Evolutionary conservation across 2,797 vertebrate species (phyloP).

Genomic region (Diplodus sargus): DNA sequence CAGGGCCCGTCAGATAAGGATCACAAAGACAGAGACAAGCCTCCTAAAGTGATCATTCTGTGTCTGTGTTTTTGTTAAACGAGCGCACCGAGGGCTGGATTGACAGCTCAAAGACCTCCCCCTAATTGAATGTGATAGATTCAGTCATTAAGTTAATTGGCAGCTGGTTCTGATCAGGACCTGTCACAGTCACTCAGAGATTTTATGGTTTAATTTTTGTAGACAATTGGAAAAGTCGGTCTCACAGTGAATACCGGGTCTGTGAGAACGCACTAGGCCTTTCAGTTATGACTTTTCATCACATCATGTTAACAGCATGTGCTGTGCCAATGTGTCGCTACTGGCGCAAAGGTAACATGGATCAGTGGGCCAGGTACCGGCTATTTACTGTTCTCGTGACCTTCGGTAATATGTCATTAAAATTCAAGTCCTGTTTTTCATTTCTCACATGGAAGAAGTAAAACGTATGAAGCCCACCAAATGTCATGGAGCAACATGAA

Average conservation of each 20-base stretch:
- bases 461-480: too few relatives aligned
- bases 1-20: constrained; percentile 80
- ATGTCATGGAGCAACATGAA: too few relatives aligned
- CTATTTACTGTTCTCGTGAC: neutral
- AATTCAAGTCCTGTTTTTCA: neutral
- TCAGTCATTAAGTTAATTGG: constrained; percentile 83
- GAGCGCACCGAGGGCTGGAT: constrained; percentile 61
- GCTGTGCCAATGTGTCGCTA: constrained; percentile 30
- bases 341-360: constrained; percentile 25
- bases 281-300: constrained; percentile 55
- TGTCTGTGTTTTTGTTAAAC: constrained; percentile 75
- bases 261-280: constrained; percentile 40
- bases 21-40: constrained; percentile 77
- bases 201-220: constrained; percentile 73
- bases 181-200: constrained; percentile 74
- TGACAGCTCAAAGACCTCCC: constrained; percentile 68
- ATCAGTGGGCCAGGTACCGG: constrained; percentile 19
- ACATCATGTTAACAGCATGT: constrained; percentile 51
- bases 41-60: constrained; percentile 73
- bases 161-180: constrained; percentile 79
- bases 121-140: constrained; percentile 82
- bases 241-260: constrained; percentile 38
- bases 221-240: constrained; percentile 55
- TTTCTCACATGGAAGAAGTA: neutral
- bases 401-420: neutral